phyloP scores from a whole-genome alignment of 2,888 invertebrate species.

The Leptopterna dolabrata region DNA sequence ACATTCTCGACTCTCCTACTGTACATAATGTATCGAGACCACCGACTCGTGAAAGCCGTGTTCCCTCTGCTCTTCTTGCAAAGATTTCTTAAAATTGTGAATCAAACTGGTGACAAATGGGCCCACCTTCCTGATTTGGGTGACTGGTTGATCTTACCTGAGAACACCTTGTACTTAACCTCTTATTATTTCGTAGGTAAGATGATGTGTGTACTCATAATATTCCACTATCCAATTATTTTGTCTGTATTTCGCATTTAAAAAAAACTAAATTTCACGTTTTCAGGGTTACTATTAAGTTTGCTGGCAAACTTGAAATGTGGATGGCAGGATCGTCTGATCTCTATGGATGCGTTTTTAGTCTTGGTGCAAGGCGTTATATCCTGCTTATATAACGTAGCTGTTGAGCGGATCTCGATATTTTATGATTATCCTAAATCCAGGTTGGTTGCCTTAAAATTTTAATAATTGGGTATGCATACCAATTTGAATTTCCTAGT shows the following conservation, averaged over 20 bases:
- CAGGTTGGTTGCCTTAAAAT: constrained; percentile 19
- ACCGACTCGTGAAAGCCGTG: neutral
- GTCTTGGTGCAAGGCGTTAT: constrained; percentile 9
- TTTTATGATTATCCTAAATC: constrained; percentile 31
- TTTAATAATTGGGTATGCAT: neutral
- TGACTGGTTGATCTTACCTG: constrained; percentile 73
- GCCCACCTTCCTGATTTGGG: constrained; percentile 80
- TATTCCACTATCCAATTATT: neutral
- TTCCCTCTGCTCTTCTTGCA: constrained; percentile 68
- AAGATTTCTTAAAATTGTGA: constrained; percentile 77
- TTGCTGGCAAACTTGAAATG: neutral
- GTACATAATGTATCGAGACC: constrained; percentile 23
- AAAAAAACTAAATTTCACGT: neutral
- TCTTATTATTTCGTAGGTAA: constrained; percentile 24
- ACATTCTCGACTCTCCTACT: constrained; percentile 72
- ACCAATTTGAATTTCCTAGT: no score
- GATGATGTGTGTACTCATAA: neutral
- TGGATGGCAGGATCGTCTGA: neutral
- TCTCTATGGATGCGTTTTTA: neutral
- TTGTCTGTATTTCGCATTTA: neutral
- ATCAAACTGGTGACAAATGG: constrained; percentile 91
- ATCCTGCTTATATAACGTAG: constrained; percentile 28
- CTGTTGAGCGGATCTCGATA: neutral
- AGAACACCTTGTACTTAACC: constrained; percentile 67
- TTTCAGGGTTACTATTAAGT: neutral